Base-by-base conservation (phyloP, 2,113 vertebrate genomes). In the Melanotaenia duboulayi region DNA sequence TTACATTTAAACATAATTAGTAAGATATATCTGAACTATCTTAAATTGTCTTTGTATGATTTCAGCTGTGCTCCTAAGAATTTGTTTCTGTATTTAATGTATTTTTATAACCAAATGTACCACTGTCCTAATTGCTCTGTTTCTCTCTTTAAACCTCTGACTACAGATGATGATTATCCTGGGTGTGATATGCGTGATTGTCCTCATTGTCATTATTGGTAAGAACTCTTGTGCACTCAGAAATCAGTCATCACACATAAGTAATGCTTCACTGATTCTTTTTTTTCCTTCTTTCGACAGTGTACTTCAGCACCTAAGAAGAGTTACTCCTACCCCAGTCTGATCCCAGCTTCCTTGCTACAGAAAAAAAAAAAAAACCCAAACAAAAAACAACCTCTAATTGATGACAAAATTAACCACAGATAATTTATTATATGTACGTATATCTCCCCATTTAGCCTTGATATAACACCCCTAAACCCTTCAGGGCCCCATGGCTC, bases 151-250 rank as follows among this genome's bases (percentile, higher is more conserved):
- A 69, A 39, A 46, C 70, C 46, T 64, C 44, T 72, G 57, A 54
- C 65, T 76, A 58, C 81, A 99, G 97, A 99, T 99, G 97, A 99
- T 98, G 97, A 96, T 95, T 56, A 98, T 99, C 79, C 91, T 98
- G 86, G 95, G 97, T 64, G 92, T 94, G 68, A 95, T 98, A 84
- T 92, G 96, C 66, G 77, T 97, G 74, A 86, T 99, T 73, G 79
- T 98, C 90, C 94, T 99, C 92, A 94, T 98, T 84, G 96, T 99
- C 92, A 96, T 99, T 72, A 94, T 98, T 25, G 94, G 97, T 99
- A 94, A 97, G 96, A 67, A 51, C 11, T 0, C 60, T 61, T 39
- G 32, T 32, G 3, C 14, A 14, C 50, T 24, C 35, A 13, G 35
- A 61, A 20, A 44, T 16, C 14, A 14, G 40, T 42, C 40, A 14